A percentile compares a stretch with the other conserved stretches of the same genome.
Conservation (phyloP, 1,140 invertebrate genomes). For the Littorina saxatilis region DNA sequence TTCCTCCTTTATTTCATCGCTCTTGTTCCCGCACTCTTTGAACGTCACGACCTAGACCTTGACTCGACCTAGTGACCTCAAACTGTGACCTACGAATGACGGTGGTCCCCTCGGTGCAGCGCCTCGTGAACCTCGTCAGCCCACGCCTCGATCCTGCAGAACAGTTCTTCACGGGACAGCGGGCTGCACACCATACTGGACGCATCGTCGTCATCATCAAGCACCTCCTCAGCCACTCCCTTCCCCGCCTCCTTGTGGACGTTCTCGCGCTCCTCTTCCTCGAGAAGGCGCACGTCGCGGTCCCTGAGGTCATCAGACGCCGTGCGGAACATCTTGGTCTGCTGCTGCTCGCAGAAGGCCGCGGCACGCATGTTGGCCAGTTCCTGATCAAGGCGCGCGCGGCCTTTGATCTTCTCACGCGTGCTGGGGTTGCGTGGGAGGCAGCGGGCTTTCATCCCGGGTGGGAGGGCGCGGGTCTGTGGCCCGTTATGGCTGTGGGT, state of each 20-base stretch:
- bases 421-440: slow-evolving; percentile 58
- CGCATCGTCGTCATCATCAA: slow-evolving; percentile 52
- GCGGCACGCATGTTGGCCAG: slow-evolving; percentile 64
- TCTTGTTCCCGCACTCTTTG: too few species aligned
- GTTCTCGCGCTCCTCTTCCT: slow-evolving; percentile 59
- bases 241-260: slow-evolving; percentile 44
- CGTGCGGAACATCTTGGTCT: slow-evolving; percentile 56
- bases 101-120: not conserved
- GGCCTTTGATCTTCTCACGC: slow-evolving; percentile 65
- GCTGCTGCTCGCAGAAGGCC: slow-evolving; percentile 65
- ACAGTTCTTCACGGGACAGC: slow-evolving; percentile 59
- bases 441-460: slow-evolving; percentile 38
- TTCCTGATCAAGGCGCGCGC: slow-evolving; percentile 63
- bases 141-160: slow-evolving; percentile 59
- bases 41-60: too few species aligned
- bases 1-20: too few species aligned
- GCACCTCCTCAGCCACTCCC: slow-evolving; percentile 27
- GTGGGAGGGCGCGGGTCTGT: slow-evolving; percentile 33
- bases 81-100: not conserved
- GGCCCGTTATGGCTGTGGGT: slow-evolving; percentile 35
- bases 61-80: too few species aligned
- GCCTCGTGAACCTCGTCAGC: slow-evolving; percentile 55
- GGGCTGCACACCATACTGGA: slow-evolving; percentile 55
- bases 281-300: slow-evolving; percentile 60
- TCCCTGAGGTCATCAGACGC: slow-evolving; percentile 61